Evolutionary conservation across 2,113 vertebrate species (phyloP).

Genomic region (Chlamydotis undulata): DNA sequence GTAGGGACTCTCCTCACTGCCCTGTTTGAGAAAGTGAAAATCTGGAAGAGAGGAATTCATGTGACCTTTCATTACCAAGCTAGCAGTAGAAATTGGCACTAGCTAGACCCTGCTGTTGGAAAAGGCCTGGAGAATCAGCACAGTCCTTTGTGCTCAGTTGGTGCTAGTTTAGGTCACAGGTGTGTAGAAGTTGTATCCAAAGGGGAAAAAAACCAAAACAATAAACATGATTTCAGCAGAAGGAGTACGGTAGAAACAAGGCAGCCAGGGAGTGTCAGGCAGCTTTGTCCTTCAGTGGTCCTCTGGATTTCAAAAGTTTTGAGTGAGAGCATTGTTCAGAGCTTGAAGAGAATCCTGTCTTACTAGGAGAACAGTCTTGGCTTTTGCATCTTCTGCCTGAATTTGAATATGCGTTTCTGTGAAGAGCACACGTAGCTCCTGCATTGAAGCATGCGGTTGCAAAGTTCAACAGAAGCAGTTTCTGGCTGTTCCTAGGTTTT

Average conservation of each 20-base stretch:
- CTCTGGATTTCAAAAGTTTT: not conserved
- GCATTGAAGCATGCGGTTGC: not conserved
- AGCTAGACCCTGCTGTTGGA: constrained; percentile 19
- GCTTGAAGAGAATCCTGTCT: not conserved
- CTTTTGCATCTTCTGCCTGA: not conserved
- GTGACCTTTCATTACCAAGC: constrained; percentile 18
- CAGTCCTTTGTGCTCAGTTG: not conserved
- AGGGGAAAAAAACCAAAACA: not conserved
- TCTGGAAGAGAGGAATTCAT: not conserved
- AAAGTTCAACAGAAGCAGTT: not conserved
- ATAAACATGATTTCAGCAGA: not conserved
- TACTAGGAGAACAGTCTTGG: not conserved
- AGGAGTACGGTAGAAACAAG: not conserved
- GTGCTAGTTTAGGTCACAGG: constrained; percentile 10
- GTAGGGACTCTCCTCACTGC: not conserved
- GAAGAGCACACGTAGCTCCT: not conserved
- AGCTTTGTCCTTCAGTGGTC: not conserved
- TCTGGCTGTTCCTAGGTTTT: not conserved
- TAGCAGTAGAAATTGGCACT: constrained; percentile 37
- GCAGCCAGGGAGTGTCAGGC: not conserved
- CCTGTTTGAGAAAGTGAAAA: constrained; percentile 21
- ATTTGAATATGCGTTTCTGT: not conserved
- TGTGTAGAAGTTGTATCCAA: not conserved
- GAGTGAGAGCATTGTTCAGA: not conserved
- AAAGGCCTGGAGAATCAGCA: constrained; percentile 22